Conservation (phyloP, 2,797 vertebrate genomes). For the Parauchenoglanis ngamensis region DNA sequence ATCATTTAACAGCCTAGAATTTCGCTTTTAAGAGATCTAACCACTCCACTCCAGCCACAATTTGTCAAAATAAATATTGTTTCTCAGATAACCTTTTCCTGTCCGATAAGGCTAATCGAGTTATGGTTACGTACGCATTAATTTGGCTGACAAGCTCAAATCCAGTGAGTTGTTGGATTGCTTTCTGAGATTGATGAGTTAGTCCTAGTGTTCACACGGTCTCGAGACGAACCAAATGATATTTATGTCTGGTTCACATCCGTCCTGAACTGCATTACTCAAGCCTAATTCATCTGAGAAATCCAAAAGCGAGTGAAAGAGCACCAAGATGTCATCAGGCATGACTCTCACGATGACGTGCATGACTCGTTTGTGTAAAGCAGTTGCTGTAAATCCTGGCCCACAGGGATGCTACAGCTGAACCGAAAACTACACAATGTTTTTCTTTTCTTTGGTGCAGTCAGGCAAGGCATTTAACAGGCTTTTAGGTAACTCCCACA, state of each 20-base stretch:
- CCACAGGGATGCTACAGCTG: not conserved
- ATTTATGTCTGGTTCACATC: slow-evolving; percentile 40
- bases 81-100: slow-evolving; percentile 24
- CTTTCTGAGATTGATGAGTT: slow-evolving; percentile 27
- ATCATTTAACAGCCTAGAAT: not conserved
- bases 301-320: slow-evolving; percentile 3
- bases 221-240: not conserved
- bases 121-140: not conserved
- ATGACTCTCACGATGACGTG: not conserved
- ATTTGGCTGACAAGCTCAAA: not conserved
- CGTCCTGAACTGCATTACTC: slow-evolving; percentile 9
- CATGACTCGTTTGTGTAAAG: not conserved
- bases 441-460: not conserved
- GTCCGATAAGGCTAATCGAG: slow-evolving; percentile 2
- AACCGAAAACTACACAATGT: not conserved
- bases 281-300: slow-evolving; percentile 20
- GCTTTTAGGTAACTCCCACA: not conserved
- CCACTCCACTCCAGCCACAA: not conserved
- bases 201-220: slow-evolving; percentile 9
- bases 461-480: not conserved
- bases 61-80: slow-evolving; percentile 19
- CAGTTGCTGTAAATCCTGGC: not conserved
- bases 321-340: not conserved
- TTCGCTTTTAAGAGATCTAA: not conserved
- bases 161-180: not conserved